Evolutionary conservation across 2,113 vertebrate species (phyloP), one percentile per base, ranked within the genome.

Genomic region (Polypterus bichir): DNA sequence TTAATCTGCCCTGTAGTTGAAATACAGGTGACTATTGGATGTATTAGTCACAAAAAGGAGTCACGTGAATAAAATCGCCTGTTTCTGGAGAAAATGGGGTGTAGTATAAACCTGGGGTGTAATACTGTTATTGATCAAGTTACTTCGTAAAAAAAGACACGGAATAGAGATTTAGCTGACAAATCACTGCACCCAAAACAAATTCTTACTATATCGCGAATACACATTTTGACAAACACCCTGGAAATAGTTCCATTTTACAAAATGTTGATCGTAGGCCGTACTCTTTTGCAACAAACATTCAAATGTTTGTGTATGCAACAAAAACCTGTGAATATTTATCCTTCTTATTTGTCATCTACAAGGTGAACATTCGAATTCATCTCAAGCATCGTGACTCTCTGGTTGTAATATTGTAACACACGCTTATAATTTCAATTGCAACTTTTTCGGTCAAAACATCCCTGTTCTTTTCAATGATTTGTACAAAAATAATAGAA

Each of bases 121-220:
- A 96, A 93, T 92, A 89, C 91, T 91, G 89, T 89, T 91, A 92
- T 97, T 92, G 93, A 95, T 97, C 92, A 95, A 83, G 71, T 82
- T 86, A 86, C 86, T 91, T 97, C 92, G 89, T 98, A 97, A 97
- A 97, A 97, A 96, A 93, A 89, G 92, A 94, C 90, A 93, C 85
- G 81, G 84, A 88, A 68, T 64, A 88, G 88, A 90, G 91, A 91
- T 84, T 88, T 83, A 85, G 85, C 91, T 91, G 91, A 93, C 91
- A 96, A 94, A 93, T 95, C 92, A 93, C 87, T 80, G 88, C 79
- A 83, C 84, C 85, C 88, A 91, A 93, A 91, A 88, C 93, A 92
- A 93, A 86, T 91, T 94, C 91, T 89, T 90, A 86, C 78, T 94
- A 91, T 92, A 88, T 87, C 85, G 85, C 88, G 85, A 88, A 88